These are phyloP conservation scores for Drosophila anceps DNA, from an alignment of 2,888 invertebrate species.

Conservation along the genomic window DNA sequence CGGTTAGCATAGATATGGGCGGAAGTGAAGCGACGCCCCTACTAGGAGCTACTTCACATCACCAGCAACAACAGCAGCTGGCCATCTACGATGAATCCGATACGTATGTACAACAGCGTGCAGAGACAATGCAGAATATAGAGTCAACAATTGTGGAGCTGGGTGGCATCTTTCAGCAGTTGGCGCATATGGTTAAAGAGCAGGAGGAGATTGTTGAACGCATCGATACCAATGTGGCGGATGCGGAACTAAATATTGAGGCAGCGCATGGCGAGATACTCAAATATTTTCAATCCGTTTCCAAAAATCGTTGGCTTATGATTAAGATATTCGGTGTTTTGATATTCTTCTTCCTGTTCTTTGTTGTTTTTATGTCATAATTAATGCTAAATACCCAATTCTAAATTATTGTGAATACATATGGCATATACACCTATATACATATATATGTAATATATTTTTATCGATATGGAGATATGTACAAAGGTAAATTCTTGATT, in stretches of 20 bases:
- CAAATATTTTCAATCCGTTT: constrained; percentile 98
- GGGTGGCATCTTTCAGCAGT: constrained; percentile 98
- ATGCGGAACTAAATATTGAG: constrained; percentile 98
- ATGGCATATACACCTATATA: constrained; percentile 37
- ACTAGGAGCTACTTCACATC: constrained; percentile 84
- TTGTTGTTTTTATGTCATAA: constrained; percentile 98
- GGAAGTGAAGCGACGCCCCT: constrained; percentile 85
- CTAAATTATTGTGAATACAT: constrained; percentile 63
- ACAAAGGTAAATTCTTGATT: constrained; percentile 39
- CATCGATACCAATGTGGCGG: constrained; percentile 98
- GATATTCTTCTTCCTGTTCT: constrained; percentile 99
- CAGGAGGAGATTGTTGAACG: constrained; percentile 98
- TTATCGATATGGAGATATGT: constrained; percentile 47
- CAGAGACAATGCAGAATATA: constrained; percentile 99
- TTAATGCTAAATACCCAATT: constrained; percentile 85
- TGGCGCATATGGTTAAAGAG: constrained; percentile 95
- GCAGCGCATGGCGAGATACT: constrained; percentile 98
- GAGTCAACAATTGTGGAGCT: constrained; percentile 99
- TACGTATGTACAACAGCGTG: constrained; percentile 95
- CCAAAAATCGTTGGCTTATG: constrained; percentile 99
- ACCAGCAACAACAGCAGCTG: constrained; percentile 87
- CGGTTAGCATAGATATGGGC: constrained; percentile 95
- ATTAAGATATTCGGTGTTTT: constrained; percentile 99
- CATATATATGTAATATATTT: constrained; percentile 50
- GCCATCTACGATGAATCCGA: constrained; percentile 94